Evolutionary conservation across 2,113 vertebrate species (phyloP), one percentile per base, ranked within the genome.

Genomic region (Hystrix cristata): DNA sequence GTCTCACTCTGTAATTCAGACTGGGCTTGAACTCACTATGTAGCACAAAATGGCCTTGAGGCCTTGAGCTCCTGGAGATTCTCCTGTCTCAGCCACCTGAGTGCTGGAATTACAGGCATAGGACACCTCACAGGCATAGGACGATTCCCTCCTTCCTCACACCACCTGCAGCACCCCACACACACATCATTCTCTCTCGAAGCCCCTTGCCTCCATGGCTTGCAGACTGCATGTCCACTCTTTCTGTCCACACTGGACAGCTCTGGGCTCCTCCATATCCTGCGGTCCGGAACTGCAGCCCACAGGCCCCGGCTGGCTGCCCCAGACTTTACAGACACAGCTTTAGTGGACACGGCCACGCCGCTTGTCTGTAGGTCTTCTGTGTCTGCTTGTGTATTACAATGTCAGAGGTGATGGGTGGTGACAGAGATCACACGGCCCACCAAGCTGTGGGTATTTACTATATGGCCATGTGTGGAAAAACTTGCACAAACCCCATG

Each of bases 301-400:
- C 10, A 3, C 15, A 21, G 31, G 14, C 55, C 72, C 29, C 31
- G 83, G 43, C 27, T 18, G 34, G 34, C 25, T 1, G 10, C 13
- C 2, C 10, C 55, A 80, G 67, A n/a, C 92, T 87, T 48, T 46
- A 0, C 23, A 21, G 96, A 76, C 71, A 67, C 55, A 84, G 21
- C 31, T 95, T 88, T 55, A 51, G 38, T 60, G 38, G 55, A 1
- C 25, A 9, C 34, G 21, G 12, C 12, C 14, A 7, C 0, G 29
- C 71, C 27, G 25, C 25, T 13, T 13, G 19, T 64, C 43, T 2
- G 19, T 7, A 0, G 11, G 11, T 31, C 16, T 0, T 55, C 65
- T 91, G 1, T 23, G 25, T 51, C 46, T 38, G 15, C 51, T 91
- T 65, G 85, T 83, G 67, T 11, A 16, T 23, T 19, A 51, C 29